Evolutionary conservation across 1,140 invertebrate species (phyloP).

Genomic region (Lepidostoma basale): DNA sequence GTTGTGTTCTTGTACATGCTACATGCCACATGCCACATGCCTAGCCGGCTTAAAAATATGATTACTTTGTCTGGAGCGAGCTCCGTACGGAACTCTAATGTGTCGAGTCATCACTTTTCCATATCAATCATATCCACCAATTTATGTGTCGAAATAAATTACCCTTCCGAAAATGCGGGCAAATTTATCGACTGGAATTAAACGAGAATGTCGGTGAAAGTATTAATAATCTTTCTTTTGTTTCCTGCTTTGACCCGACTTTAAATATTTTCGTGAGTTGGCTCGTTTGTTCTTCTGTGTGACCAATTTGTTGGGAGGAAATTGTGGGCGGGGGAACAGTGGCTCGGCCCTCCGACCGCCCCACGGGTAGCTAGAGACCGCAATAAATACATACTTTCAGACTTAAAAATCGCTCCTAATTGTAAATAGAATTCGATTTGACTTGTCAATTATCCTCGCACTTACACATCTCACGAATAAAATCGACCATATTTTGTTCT

Average conservation of each 20-base stretch:
- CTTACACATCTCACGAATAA: too few species aligned
- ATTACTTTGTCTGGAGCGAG: conserved; percentile 18
- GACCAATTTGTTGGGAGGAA: too few species aligned
- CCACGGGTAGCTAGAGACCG: too few species aligned
- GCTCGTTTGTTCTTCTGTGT: too few species aligned
- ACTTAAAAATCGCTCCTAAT: too few species aligned
- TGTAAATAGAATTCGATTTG: too few species aligned
- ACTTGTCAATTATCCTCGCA: too few species aligned
- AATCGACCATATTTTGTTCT: too few species aligned
- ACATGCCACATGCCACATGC: not conserved
- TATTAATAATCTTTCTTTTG: conserved; percentile 7
- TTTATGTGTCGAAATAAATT: conserved; percentile 25
- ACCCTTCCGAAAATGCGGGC: conserved; percentile 1
- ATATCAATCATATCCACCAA: conserved; percentile 27
- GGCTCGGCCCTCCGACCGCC: too few species aligned
- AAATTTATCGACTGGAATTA: conserved; percentile 20
- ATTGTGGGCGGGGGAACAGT: too few species aligned
- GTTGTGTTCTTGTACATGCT: not conserved
- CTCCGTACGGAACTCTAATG: not conserved
- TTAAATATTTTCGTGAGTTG: not conserved
- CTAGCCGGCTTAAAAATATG: conserved; percentile 9
- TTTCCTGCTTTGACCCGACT: not conserved
- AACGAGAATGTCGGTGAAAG: not conserved
- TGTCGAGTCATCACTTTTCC: conserved; percentile 24
- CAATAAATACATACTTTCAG: too few species aligned